These are phyloP conservation scores for Blomia tropicalis DNA, from an alignment of 2,888 invertebrate species.

Conservation along the genomic window DNA sequence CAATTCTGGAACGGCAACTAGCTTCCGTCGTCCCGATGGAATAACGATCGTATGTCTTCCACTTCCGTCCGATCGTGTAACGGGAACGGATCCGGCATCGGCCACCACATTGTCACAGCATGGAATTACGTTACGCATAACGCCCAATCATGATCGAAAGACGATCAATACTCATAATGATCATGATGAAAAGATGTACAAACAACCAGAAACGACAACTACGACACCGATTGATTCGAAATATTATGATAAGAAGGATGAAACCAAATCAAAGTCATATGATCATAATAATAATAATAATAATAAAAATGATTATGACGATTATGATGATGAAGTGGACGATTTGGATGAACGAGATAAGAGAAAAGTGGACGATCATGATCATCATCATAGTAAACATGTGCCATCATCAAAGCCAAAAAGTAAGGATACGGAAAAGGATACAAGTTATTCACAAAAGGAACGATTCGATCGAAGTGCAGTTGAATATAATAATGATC, in stretches of 20 bases:
- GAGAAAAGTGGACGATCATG: background rate
- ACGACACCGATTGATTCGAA: background rate
- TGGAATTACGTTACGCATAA: constrained; percentile 1
- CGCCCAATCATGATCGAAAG: background rate
- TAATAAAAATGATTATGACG: background rate
- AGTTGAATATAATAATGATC: background rate
- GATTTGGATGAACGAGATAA: background rate
- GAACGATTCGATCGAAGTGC: background rate
- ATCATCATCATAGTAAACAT: background rate
- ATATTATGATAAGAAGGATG: too few relatives aligned
- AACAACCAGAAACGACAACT: background rate
- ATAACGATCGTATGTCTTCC: constrained; percentile 11
- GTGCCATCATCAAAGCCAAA: background rate
- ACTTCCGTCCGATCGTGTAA: background rate
- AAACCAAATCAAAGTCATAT: background rate
- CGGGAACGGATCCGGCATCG: background rate
- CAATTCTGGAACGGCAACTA: background rate
- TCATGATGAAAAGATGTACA: background rate
- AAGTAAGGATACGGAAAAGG: background rate
- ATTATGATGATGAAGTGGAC: background rate
- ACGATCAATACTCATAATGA: background rate
- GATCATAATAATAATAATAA: background rate
- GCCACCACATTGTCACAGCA: background rate
- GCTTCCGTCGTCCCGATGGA: constrained; percentile 10
- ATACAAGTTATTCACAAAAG: too few relatives aligned